Conservation (phyloP, 2,113 vertebrate genomes). For the Sisor rabdophorus region DNA sequence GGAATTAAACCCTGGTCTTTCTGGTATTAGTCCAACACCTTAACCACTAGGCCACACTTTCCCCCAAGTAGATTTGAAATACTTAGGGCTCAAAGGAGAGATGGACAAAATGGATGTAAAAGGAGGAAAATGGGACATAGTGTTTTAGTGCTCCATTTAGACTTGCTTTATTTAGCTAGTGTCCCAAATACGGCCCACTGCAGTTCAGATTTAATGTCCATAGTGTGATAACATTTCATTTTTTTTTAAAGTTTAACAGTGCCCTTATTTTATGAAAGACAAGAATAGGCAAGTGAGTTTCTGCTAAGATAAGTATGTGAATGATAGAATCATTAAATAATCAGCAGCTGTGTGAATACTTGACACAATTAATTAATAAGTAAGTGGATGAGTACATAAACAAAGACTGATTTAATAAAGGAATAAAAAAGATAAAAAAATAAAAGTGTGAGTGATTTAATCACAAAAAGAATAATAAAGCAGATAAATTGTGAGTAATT, state of each 20-base stretch:
- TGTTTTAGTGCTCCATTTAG: conserved; percentile 59
- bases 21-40: too few relatives aligned
- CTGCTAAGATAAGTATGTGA: background rate
- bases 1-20: too few relatives aligned
- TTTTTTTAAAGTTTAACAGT: background rate
- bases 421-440: too few relatives aligned
- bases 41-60: too few relatives aligned
- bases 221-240: background rate
- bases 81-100: conserved; percentile 18
- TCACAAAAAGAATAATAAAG: too few relatives aligned
- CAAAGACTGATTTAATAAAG: too few relatives aligned
- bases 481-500: too few relatives aligned
- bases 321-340: background rate
- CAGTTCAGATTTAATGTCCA: background rate
- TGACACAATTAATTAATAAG: too few relatives aligned
- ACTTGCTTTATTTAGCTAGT: conserved; percentile 57
- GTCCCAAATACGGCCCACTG: conserved; percentile 56
- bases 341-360: too few relatives aligned
- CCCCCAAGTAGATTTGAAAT: too few relatives aligned
- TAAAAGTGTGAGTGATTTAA: too few relatives aligned
- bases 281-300: background rate
- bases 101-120: conserved; percentile 47
- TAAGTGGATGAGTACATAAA: too few relatives aligned
- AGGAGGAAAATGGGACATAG: conserved; percentile 42
- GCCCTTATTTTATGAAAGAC: background rate